Evolutionary conservation across 2,797 vertebrate genomes (phyloP), one percentile per base, ranked within the genome.

Genomic region (Allobates femoralis): DNA sequence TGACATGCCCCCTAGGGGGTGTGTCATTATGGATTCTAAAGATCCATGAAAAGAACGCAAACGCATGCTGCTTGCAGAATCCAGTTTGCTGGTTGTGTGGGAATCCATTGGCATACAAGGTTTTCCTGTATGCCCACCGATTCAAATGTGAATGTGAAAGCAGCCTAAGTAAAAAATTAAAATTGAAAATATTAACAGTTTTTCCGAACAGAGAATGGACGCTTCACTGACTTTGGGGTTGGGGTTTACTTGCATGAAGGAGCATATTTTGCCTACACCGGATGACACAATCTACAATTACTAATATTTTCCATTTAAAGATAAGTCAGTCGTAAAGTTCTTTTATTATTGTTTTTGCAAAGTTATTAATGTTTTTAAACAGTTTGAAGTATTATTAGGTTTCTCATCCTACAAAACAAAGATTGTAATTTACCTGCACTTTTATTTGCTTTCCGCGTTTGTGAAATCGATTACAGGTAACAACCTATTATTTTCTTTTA

Each of bases 221-320:
- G 26, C 71, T 74, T 50, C 71, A 50, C 1, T 74, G 71, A 26
- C 23, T 74, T n/a, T 26, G 23, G 71, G 5, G 26, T 74, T 7
- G 23, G 5, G 37, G 4, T 16, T 26, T 74, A 15, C 71, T 50
- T 50, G 71, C 41, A 50, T 74, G 71, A 50, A 26, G 71, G 41
- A 46, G 37, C 41, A 2, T 18, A 6, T 21, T 69, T 74, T 74
- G 41, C 71, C 23, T 74, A 50, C 6, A 74, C 71, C 12, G 23
- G 41, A 50, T 74, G 71, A 41, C 23, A 16, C 69, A 2, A n/a
- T 37, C 23, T 46, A 46, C 41, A 73, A 23, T 50, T 74, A 50
- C 71, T 74, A n/a, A 74, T 50, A 46, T 26, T 50, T 74, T 74
- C 41, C 71, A 50, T 74, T 50, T 74, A 12, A 50, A 26, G 14